Evolutionary conservation across 2,888 invertebrate genomes (phyloP), one percentile per base, ranked within the genome.

Genomic region (Melolontha melolontha): DNA sequence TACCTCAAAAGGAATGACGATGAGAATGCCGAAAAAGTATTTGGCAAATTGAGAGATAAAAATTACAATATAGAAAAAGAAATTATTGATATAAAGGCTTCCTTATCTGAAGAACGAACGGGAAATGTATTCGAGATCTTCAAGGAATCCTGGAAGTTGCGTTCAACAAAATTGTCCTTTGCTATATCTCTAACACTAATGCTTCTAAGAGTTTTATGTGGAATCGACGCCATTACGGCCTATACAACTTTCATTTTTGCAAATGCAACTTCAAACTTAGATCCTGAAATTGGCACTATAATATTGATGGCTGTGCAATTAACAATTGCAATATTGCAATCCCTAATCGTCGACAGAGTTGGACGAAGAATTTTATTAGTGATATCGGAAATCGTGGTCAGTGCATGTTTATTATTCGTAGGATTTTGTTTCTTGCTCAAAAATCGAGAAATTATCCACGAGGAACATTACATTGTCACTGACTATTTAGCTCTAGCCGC

Each of bases 341-440:
- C 91, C 57, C 78, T 92, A 67, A 85, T 94, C 4, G 92, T 95
- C 52, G 95, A 96, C 80, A 88, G 85, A 76, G 84, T 91, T 17
- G 95, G 95, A 7, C 87, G 95, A 69, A 88, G 91, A 70, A 85
- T 91, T 22, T 83, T 96, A 1, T 85, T 95, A 6, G 80, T 93
- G 7, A 78, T 87, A 11, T 94, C 94, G 0, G 89, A 90, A 10
- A 67, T 86, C 7, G 81, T 89, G 0, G 92, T 93, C 91, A 87
- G 87, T 17, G 7, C 92, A 5, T 89, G 90, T 51, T 86, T 90
- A 0, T 83, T 89, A 0, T 84, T 89, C 11, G 82, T 93, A 29
- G 92, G 92, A 0, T 82, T 90, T 0, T 91, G 87, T 79, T 92
- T 92, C 82, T 82, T 83, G 4, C 55, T 72, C n/a, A 72, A 66